A percentile compares a stretch with the other conserved stretches of the same genome.
phyloP scores from a whole-genome alignment of 2,797 vertebrate species.

The Sciurus vulgaris region DNA sequence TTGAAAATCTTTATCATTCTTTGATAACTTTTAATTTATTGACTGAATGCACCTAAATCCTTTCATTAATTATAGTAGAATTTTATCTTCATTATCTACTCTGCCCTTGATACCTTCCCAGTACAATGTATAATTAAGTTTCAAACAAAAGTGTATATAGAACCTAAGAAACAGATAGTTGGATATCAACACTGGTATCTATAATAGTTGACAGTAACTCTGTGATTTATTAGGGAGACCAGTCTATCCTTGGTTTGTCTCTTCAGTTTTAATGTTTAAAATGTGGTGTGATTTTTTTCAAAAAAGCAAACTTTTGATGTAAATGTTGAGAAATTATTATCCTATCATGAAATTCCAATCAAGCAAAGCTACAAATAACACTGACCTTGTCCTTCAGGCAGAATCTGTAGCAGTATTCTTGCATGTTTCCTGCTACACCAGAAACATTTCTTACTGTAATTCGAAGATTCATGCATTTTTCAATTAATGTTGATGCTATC shows the following conservation, averaged over 20 bases:
- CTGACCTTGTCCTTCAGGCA: neutral
- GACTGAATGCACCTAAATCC: neutral
- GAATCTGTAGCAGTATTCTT: neutral
- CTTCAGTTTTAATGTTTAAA: slow-evolving; percentile 19
- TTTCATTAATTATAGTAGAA: neutral
- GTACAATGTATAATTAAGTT: neutral
- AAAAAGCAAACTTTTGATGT: neutral
- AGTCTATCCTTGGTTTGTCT: neutral
- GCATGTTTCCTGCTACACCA: too few species aligned
- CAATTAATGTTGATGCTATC: neutral
- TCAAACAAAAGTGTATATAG: neutral
- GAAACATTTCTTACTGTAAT: neutral
- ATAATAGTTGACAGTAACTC: neutral
- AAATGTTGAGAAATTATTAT: neutral
- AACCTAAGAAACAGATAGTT: neutral
- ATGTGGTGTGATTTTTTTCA: neutral
- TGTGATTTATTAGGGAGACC: neutral
- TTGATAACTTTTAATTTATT: neutral
- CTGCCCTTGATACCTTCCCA: neutral
- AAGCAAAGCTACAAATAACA: neutral
- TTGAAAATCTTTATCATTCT: neutral
- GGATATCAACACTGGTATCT: neutral
- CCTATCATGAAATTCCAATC: neutral
- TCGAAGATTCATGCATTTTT: neutral
- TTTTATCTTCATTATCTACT: neutral